Conservation (phyloP, 2,113 vertebrate genomes). For the Archilochus colubris region DNA sequence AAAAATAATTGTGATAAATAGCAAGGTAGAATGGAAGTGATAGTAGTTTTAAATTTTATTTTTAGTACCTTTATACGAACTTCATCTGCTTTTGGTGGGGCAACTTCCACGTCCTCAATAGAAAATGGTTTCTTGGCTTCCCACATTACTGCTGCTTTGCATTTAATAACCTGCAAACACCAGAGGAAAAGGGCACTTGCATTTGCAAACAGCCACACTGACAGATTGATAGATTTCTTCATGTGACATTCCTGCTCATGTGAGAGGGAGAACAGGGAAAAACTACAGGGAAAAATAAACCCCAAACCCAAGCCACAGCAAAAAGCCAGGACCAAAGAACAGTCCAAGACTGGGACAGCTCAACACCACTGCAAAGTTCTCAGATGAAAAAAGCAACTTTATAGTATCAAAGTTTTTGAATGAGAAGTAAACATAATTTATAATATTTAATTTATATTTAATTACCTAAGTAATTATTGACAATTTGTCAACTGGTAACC, state of each 20-base stretch:
- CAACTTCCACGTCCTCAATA: conserved; percentile 88
- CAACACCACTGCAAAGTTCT: neutral
- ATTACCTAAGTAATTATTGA: neutral
- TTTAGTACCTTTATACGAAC: conserved; percentile 84
- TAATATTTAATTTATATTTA: too few species aligned
- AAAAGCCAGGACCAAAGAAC: neutral
- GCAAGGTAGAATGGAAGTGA: neutral
- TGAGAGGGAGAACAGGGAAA: neutral
- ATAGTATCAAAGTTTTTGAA: neutral
- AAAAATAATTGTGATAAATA: neutral
- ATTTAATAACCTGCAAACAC: conserved; percentile 85
- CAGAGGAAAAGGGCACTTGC: neutral
- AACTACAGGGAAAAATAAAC: neutral
- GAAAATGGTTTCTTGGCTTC: conserved; percentile 82
- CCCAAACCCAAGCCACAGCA: neutral
- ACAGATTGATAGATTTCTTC: neutral
- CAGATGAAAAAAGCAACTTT: neutral
- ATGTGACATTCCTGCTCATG: neutral
- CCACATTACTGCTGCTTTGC: conserved; percentile 87
- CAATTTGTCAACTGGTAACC: neutral
- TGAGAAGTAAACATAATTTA: neutral
- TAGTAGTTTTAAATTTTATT: neutral
- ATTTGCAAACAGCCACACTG: neutral
- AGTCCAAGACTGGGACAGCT: neutral
- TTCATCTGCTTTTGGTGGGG: conserved; percentile 84